Base-by-base conservation (phyloP, 1,140 invertebrate genomes). In the Camponotus vicinus region DNA sequence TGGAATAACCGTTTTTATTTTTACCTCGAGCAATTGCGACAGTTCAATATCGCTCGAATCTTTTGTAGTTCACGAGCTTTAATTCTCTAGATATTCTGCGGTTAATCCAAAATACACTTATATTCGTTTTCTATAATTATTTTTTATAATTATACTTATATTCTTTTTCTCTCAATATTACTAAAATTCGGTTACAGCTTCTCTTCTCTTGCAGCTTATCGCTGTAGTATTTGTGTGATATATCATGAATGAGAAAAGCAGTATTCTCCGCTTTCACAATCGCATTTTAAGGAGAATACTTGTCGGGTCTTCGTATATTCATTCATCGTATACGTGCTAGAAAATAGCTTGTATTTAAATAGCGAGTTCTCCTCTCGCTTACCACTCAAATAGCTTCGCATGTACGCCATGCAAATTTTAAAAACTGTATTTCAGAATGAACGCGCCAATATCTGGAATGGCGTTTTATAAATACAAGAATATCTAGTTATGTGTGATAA, bases 331-430 rank as follows among this genome's bases (percentile, higher is more conserved):
- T 89, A 79, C 84, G 85, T 89, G 87, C 59, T n/a, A 52, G 87
- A 89, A 89, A 89, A 89, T 89, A 89, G 87, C 77, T 83, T 86
- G 71, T 52, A 89, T 85, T 89, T 89, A 88, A 89, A 89, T 89
- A 89, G 88, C 86, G 75, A 80, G 69, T 78, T 80, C 13, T 52
- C 27, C 27, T 61, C 84, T 63, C 79, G 64, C 77, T 34, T 89
- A 78, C 78, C 66, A 37, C 52, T 70, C 37, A 40, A 73, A 76
- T 34, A 57, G 45, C 45, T 71, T 71, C 18, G 55, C 87, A 52
- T 27, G 37, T 82, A 84, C 82, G 80, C 69, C 88, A 87, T 89
- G 88, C 78, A 89, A 89, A 89, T 89, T 89, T 86, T 83, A 79
- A 89, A 88, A 83, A 89, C 88, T 83, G 84, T 83, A 86, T 89